Conservation (phyloP, 2,797 vertebrate species). For the Megaceryle alcyon region DNA sequence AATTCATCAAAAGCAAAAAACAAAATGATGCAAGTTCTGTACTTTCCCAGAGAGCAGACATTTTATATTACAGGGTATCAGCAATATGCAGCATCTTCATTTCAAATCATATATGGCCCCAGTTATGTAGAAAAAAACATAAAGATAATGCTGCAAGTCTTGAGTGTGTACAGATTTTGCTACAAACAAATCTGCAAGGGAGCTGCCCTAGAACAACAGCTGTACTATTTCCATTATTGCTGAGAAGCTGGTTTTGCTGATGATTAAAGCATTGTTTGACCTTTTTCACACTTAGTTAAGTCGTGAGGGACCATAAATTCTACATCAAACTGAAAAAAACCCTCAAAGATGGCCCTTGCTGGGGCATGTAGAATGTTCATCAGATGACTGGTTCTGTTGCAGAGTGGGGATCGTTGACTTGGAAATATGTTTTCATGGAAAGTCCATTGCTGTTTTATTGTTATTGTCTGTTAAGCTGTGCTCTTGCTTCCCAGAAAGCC, state of each 20-base stretch:
- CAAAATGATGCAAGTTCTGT: not conserved
- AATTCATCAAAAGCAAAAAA: not conserved
- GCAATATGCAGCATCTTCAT: not conserved
- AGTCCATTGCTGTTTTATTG: not conserved
- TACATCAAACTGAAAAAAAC: not conserved
- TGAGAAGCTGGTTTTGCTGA: not conserved
- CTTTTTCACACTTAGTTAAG: not conserved
- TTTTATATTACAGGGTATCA: not conserved
- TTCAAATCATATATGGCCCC: not conserved
- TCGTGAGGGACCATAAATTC: not conserved
- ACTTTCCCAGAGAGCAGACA: not conserved
- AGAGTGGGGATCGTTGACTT: not conserved
- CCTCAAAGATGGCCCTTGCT: not conserved
- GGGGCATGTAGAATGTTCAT: not conserved
- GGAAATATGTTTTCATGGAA: not conserved
- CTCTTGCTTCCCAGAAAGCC: not conserved
- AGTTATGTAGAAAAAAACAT: not conserved
- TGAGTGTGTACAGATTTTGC: not conserved
- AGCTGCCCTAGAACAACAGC: not conserved
- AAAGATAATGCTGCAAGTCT: not conserved
- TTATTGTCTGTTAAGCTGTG: not conserved
- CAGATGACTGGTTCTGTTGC: not conserved
- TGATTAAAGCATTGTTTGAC: not conserved
- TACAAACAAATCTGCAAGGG: not conserved
- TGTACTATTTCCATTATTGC: not conserved